Percentiles rank a stretch among this genome's conserved stretches.
These are phyloP conservation scores for Heterodera filipjevi DNA, from an alignment of 2,888 invertebrate genomes.

Conservation along the genomic window DNA sequence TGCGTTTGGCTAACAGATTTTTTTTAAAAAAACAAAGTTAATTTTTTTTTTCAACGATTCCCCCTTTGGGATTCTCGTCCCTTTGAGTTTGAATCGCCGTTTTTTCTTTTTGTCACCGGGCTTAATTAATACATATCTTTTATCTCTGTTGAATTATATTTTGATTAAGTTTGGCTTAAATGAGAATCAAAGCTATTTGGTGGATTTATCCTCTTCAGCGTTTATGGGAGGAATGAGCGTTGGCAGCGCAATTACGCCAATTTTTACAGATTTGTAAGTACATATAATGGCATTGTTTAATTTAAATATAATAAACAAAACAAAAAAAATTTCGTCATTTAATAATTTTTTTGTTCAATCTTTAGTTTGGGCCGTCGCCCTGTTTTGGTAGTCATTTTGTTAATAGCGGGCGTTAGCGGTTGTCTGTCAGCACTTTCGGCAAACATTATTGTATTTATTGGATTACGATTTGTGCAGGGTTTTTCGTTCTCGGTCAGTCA, in stretches of 20 bases:
- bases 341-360: too few relatives aligned
- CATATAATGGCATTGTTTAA: not conserved
- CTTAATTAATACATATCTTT: not conserved
- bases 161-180: not conserved
- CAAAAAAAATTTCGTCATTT: too few relatives aligned
- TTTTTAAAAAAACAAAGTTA: too few relatives aligned
- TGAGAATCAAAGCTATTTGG: constrained; percentile 7
- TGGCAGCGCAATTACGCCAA: constrained; percentile 33
- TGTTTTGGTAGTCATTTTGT: constrained; percentile 46
- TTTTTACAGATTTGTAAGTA: constrained; percentile 35
- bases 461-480: constrained; percentile 75
- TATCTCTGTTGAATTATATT: not conserved
- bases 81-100: too few relatives aligned
- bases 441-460: constrained; percentile 75
- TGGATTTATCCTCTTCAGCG: not conserved
- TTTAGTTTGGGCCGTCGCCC: constrained; percentile 51
- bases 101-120: too few relatives aligned
- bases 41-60: too few relatives aligned
- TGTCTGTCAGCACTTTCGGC: constrained; percentile 74
- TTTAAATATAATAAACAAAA: too few relatives aligned
- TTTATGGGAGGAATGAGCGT: constrained; percentile 39
- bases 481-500: constrained; percentile 75
- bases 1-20: too few relatives aligned
- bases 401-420: constrained; percentile 70
- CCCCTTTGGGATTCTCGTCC: too few relatives aligned